phyloP scores from a whole-genome alignment of 1,140 invertebrate genomes.

The Vanessa atalanta region DNA sequence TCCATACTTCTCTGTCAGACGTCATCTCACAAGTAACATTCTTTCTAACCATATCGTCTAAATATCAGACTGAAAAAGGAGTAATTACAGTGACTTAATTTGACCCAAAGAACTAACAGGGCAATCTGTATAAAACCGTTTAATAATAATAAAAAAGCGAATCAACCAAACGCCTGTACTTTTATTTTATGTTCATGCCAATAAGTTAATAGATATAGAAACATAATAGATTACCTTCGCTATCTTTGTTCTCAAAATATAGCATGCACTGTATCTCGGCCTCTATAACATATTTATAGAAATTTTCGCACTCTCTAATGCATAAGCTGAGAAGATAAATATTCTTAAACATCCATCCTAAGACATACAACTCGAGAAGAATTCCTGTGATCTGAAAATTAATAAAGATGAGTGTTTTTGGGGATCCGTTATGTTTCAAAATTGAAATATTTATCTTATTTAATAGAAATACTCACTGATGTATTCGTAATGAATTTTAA shows the following conservation, averaged over 20 bases:
- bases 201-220: no score
- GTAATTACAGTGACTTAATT: no score
- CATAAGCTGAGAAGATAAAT: constrained; percentile 24
- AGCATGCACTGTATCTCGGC: constrained; percentile 26
- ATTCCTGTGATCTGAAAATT: constrained; percentile 15
- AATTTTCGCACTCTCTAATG: constrained; percentile 23
- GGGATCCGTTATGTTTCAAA: no score
- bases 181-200: no score
- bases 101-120: no score
- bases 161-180: no score
- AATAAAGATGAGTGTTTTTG: neutral
- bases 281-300: constrained; percentile 28
- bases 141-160: no score
- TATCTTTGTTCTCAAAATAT: neutral
- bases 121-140: no score
- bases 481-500: neutral
- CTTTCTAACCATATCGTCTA: no score
- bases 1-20: no score
- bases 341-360: constrained; percentile 28
- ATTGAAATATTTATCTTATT: neutral
- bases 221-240: neutral
- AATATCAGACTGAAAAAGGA: no score
- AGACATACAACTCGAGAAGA: constrained; percentile 4
- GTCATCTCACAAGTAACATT: no score
- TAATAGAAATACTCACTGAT: constrained; percentile 14